Percentiles rank a stretch among this genome's conserved stretches.
Conservation (phyloP, 2,888 invertebrate genomes). For the Ormyrus labotus region DNA sequence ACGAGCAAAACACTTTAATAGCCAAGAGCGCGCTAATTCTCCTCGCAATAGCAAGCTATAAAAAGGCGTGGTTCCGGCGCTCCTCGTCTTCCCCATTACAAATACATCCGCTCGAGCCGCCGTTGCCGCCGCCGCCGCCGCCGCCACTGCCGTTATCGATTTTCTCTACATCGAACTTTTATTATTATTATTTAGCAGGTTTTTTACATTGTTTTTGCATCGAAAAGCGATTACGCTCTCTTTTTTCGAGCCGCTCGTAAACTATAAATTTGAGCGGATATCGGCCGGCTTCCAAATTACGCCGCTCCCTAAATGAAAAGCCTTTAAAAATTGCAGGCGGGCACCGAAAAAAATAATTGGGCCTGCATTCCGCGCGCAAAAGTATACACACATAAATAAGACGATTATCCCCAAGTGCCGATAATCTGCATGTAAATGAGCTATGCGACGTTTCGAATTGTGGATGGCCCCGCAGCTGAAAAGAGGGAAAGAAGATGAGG, state of each 20-base stretch:
- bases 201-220: too few relatives aligned
- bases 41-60: too few relatives aligned
- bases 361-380: not conserved
- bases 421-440: slow-evolving; percentile 55
- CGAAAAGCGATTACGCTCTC: too few relatives aligned
- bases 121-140: not conserved
- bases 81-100: too few relatives aligned
- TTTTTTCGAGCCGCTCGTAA: not conserved
- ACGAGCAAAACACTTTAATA: not conserved
- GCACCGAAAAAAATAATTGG: too few relatives aligned
- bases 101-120: not conserved
- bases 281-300: slow-evolving; percentile 47
- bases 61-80: too few relatives aligned
- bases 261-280: slow-evolving; percentile 32
- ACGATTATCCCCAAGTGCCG: slow-evolving; percentile 52
- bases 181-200: too few relatives aligned
- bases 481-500: not conserved
- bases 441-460: slow-evolving; percentile 19
- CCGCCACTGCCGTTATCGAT: too few relatives aligned
- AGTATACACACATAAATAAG: slow-evolving; percentile 55
- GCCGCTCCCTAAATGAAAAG: slow-evolving; percentile 22
- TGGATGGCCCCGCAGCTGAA: not conserved
- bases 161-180: too few relatives aligned
- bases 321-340: too few relatives aligned
- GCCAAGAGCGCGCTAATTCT: not conserved